Base-by-base conservation (phyloP, 2,113 vertebrate genomes). In the Anthoscopus minutus region DNA sequence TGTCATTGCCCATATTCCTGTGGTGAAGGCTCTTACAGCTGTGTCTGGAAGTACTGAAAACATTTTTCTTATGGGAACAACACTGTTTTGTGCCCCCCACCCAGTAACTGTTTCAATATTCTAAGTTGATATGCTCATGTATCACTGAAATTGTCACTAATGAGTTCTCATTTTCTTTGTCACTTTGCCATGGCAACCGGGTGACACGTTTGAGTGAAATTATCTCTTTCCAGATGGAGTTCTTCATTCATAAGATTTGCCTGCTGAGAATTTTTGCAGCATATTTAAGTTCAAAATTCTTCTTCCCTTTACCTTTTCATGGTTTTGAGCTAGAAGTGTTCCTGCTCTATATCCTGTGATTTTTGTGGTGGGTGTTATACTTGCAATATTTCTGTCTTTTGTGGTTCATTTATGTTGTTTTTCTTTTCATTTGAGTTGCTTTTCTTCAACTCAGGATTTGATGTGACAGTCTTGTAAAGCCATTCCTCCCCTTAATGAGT, bases 151-250 rank as follows among this genome's bases (percentile, higher is more conserved):
- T 94, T 27, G 27, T 92, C 93, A 81, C 90, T 97, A 97, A 89
- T 83, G 76, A 96, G 70, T 61, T 47, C 67, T 58, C 27, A 18
- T 89, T 91, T 90, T 61, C 77, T 77, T 19, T 80, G 91, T 94
- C 81, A 64, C n/a, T 6, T 97, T 86, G 18, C 93, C 95, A 79
- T 97, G 96, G 97, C 92, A 97, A 96, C 87, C 0, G 23, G 31
- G 88, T 88, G 96, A 85, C 96, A 94, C 35, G 20, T 97, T 93
- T 69, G 88, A 93, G 92, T 87, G 87, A 94, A 92, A 93, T 94
- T 86, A 69, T 94, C 96, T 96, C 35, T 96, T 96, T 96, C 95
- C 97, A 97, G 95, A 96, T 96, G 96, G 95, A 94, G 94, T 85
- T 94, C 94, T 95, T 97, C 96, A 70, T 96, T 96, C 95, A 96